phyloP scores from a whole-genome alignment of 37 sponge, comb jelly and placozoan species.

The Ephydatia muelleri region DNA sequence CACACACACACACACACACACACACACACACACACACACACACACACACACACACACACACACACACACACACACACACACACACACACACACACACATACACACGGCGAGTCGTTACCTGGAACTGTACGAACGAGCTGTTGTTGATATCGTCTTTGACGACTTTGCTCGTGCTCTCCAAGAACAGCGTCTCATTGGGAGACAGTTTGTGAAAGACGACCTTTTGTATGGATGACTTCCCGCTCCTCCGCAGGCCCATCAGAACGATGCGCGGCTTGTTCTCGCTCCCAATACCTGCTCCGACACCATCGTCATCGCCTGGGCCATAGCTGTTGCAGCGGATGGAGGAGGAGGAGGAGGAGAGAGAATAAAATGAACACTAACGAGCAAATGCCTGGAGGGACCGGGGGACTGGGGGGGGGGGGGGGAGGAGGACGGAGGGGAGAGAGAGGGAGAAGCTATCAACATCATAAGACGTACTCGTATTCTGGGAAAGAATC shows the following conservation, averaged over 20 bases:
- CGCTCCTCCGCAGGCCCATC: slow-evolving; percentile 91
- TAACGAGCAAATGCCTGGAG: too few relatives aligned
- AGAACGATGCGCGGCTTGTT: slow-evolving; percentile 84
- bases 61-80: neutral
- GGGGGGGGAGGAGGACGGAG: neutral
- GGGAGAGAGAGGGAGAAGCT: neutral
- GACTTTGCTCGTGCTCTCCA: slow-evolving; percentile 97
- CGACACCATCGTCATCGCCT: slow-evolving; percentile 66
- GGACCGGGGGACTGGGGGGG: slow-evolving; percentile 2
- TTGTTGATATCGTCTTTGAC: slow-evolving; percentile 93
- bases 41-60: neutral
- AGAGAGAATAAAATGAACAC: too few relatives aligned
- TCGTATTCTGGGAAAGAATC: neutral
- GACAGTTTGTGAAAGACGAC: slow-evolving; percentile 98
- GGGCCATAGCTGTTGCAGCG: slow-evolving; percentile 58
- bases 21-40: neutral
- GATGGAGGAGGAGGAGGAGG: neutral
- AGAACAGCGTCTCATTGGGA: slow-evolving; percentile 96
- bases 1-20: too few relatives aligned
- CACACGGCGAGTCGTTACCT: slow-evolving; percentile 42
- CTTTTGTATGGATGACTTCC: slow-evolving; percentile 95
- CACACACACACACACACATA: neutral
- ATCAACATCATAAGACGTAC: neutral
- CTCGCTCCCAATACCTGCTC: slow-evolving; percentile 41
- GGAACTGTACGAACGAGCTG: slow-evolving; percentile 94